These are phyloP conservation scores for Australoheros scitulus DNA, from an alignment of 2,113 vertebrate species.

Conservation along the genomic window DNA sequence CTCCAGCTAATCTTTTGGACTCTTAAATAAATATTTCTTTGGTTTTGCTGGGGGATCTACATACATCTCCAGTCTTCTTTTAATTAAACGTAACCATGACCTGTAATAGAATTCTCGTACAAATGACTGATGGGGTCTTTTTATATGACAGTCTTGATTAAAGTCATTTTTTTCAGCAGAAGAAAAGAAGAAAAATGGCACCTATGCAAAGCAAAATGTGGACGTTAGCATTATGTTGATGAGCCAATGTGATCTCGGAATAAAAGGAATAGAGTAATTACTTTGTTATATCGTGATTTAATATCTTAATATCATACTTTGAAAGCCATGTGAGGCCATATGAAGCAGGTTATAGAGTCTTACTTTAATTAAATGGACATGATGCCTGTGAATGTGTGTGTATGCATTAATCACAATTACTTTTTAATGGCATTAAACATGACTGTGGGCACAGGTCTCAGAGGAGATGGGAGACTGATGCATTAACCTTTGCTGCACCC, in stretches of 20 bases:
- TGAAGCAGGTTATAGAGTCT: background rate
- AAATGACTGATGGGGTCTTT: background rate
- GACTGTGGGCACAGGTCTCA: slow-evolving; percentile 23
- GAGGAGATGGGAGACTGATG: slow-evolving; percentile 36
- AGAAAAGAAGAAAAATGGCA: background rate
- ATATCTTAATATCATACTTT: background rate
- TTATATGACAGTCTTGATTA: background rate
- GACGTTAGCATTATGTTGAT: background rate
- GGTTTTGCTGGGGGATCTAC: background rate
- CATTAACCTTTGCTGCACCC: slow-evolving; percentile 60
- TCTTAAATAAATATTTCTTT: background rate
- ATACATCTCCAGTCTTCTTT: background rate
- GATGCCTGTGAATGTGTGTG: background rate
- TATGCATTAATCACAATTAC: slow-evolving; percentile 52
- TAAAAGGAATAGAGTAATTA: background rate
- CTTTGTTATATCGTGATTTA: slow-evolving; percentile 7
- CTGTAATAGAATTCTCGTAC: background rate
- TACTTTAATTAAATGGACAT: slow-evolving; percentile 22
- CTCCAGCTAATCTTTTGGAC: background rate
- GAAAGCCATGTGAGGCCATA: background rate
- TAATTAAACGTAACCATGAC: background rate
- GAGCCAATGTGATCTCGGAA: background rate
- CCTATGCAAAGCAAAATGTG: background rate
- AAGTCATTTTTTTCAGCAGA: background rate
- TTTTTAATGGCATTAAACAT: slow-evolving; percentile 58